These are phyloP conservation scores for Stenotaenia linearis DNA, from an alignment of 2,888 invertebrate species.

Conservation along the genomic window DNA sequence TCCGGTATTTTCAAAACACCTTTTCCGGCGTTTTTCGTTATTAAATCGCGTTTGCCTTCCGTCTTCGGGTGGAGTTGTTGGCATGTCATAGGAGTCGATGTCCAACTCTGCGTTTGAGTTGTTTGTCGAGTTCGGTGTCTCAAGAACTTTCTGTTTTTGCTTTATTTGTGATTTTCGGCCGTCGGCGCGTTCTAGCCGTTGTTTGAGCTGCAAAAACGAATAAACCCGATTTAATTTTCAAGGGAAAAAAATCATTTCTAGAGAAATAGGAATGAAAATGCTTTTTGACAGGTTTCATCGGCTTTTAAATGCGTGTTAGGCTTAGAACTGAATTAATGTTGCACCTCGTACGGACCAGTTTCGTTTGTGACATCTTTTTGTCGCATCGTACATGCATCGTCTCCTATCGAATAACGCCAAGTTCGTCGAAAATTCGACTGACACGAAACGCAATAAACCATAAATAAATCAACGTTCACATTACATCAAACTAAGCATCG, in stretches of 20 bases:
- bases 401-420: background rate
- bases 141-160: conserved; percentile 40
- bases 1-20: no score
- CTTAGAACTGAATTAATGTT: background rate
- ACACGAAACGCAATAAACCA: background rate
- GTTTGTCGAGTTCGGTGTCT: background rate
- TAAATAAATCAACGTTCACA: background rate
- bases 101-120: background rate
- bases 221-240: no score
- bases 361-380: background rate
- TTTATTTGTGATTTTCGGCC: conserved; percentile 50
- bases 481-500: background rate
- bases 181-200: conserved; percentile 63
- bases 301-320: background rate
- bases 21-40: background rate
- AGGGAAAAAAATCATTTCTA: background rate
- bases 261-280: no score
- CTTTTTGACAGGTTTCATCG: background rate
- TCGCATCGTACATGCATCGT: background rate
- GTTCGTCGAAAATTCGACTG: background rate
- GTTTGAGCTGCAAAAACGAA: conserved; percentile 58
- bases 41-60: background rate
- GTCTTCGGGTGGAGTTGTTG: background rate
- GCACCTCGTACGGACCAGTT: background rate
- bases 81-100: background rate